phyloP scores from a whole-genome alignment of 2,797 vertebrate genomes.

The Smutsia temminckii region DNA sequence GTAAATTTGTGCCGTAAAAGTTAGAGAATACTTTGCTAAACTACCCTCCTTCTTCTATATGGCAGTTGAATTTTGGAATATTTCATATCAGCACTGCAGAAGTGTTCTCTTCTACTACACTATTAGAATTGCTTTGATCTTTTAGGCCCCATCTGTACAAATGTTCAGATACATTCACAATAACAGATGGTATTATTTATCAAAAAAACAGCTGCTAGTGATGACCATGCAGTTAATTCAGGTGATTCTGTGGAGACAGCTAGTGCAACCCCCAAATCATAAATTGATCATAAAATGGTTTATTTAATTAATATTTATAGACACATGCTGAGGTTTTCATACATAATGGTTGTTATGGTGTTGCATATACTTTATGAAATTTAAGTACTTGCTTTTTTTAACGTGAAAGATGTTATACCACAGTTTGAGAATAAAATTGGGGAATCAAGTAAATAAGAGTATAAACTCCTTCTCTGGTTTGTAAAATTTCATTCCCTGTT shows the following conservation, averaged over 20 bases:
- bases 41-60: background rate
- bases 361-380: background rate
- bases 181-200: background rate
- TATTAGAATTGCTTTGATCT: background rate
- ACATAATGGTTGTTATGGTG: background rate
- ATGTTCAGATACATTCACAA: background rate
- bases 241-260: background rate
- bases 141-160: background rate
- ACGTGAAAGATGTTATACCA: background rate
- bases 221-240: background rate
- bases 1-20: background rate
- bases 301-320: background rate
- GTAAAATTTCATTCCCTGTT: background rate
- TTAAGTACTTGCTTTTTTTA: background rate
- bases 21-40: background rate
- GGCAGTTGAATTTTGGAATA: background rate
- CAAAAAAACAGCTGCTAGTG: background rate
- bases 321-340: background rate
- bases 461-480: background rate
- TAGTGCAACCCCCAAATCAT: background rate
- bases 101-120: background rate
- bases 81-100: background rate
- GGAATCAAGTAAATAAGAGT: background rate
- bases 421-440: constrained; percentile 12
- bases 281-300: background rate